Percentiles rank a stretch among this genome's conserved stretches.
Conservation (phyloP, 2,113 vertebrate species). For the Chaetodon auriga region DNA sequence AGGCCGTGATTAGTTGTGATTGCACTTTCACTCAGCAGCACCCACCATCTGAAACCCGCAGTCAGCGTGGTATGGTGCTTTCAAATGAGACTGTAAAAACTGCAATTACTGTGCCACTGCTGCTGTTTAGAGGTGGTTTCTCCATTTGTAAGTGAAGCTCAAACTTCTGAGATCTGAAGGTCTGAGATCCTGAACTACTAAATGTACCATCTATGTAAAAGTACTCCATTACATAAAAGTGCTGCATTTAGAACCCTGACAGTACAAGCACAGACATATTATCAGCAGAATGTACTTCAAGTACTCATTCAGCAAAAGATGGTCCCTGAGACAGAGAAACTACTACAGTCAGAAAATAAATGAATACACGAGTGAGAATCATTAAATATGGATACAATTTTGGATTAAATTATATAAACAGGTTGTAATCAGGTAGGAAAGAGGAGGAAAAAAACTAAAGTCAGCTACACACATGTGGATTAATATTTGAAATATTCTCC, state of each 20-base stretch:
- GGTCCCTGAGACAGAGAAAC: neutral
- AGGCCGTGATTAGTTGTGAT: conserved; percentile 65
- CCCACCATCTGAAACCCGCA: conserved; percentile 34
- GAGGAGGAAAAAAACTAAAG: neutral
- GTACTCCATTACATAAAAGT: neutral
- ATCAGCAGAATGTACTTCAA: no score
- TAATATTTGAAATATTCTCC: no score
- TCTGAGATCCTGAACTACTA: neutral
- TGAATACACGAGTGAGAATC: neutral
- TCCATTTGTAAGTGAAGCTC: neutral
- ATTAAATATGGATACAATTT: neutral
- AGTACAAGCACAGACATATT: neutral
- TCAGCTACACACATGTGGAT: no score
- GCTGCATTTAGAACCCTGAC: neutral
- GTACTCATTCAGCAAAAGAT: no score
- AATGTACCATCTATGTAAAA: neutral
- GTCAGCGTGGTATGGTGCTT: conserved; percentile 37
- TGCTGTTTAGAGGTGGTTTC: conserved; percentile 25
- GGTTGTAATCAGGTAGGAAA: neutral
- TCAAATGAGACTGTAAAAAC: conserved; percentile 32
- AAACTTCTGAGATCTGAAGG: neutral
- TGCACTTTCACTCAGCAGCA: conserved; percentile 55
- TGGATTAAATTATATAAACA: neutral
- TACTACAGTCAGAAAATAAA: neutral
- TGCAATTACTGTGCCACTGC: conserved; percentile 37